Evolutionary conservation across 2,797 vertebrate species (phyloP), one percentile per base, ranked within the genome.

Genomic region (Sebastes itinus): DNA sequence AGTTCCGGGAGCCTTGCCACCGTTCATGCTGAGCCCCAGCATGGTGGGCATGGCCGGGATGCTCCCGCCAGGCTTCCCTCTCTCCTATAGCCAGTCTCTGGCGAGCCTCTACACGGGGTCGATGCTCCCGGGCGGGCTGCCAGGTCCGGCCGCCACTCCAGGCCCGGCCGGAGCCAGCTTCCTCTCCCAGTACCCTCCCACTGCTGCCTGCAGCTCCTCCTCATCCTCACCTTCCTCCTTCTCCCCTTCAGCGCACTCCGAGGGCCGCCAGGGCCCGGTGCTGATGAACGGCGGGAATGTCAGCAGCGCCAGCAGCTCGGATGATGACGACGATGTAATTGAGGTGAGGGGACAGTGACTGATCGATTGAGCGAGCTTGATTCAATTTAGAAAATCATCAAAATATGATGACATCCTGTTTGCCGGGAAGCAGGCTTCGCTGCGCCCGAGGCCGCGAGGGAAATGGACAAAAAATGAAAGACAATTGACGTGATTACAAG

Each of bases 31-130:
- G 87, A 96, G 92, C 93, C 95, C 97, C 72, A 88, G 82, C 73
- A 82, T 93, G 89, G 84, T 85, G 58, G 95, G 96, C 90, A 95
- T 97, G 93, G 81, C 96, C 1, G 97, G 96, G 88, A 93, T 97
- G 92, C 95, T 98, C 63, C 96, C 93, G 0, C 87, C 96, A 32
- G 96, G 96, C 89, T 98, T 97, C 85, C 95, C 97, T 32, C 93
- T 97, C 80, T 95, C 97, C 12, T 98, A 97, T 93, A 95, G 95
- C 27, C 97, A 97, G 87, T 96, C 97, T 80, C 94, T 98, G 94
- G 95, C 97, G 2, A 96, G 96, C 94, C 97, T 98, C 94, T 98
- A 98, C 82, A 92, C 96, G 38, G 89, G 89, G 16, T 96, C 97
- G 0, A 94, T 97, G 93, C 94, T 97, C 86, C 94, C 96, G 12